Evolutionary conservation across 2,888 invertebrate genomes (phyloP).

Genomic region (Sinotaia quadrata): DNA sequence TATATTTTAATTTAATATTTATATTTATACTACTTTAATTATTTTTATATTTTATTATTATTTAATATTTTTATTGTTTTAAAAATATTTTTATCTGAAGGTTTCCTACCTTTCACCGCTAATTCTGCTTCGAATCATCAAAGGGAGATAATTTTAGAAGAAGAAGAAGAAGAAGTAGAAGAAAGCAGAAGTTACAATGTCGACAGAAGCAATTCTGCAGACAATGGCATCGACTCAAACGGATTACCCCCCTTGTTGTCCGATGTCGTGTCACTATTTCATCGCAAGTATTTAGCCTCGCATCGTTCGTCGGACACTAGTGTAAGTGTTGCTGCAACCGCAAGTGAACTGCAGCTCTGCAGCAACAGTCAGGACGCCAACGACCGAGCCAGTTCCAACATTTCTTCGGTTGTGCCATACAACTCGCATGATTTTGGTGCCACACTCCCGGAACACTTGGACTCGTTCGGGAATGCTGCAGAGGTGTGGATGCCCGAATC

Average conservation of each 20-base stretch:
- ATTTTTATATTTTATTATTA: no score
- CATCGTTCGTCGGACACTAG: not conserved
- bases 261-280: conserved; percentile 2
- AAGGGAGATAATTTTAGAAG: no score
- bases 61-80: no score
- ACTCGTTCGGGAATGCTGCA: conserved; percentile 6
- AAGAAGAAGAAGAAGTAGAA: no score
- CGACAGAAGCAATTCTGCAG: conserved; percentile 11
- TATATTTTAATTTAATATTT: no score
- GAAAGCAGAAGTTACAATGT: not conserved
- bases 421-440: no score
- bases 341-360: not conserved
- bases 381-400: not conserved
- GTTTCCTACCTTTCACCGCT: not conserved
- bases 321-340: not conserved
- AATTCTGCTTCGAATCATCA: conserved; percentile 1
- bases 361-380: not conserved
- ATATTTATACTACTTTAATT: no score
- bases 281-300: conserved; percentile 4
- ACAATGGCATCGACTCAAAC: conserved; percentile 17
- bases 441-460: conserved; percentile 18
- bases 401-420: no score
- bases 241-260: not conserved
- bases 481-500: not conserved
- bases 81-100: no score